Evolutionary conservation across 1,140 invertebrate genomes (phyloP), one percentile per base, ranked within the genome.

Genomic region (Notospermus geniculatus): DNA sequence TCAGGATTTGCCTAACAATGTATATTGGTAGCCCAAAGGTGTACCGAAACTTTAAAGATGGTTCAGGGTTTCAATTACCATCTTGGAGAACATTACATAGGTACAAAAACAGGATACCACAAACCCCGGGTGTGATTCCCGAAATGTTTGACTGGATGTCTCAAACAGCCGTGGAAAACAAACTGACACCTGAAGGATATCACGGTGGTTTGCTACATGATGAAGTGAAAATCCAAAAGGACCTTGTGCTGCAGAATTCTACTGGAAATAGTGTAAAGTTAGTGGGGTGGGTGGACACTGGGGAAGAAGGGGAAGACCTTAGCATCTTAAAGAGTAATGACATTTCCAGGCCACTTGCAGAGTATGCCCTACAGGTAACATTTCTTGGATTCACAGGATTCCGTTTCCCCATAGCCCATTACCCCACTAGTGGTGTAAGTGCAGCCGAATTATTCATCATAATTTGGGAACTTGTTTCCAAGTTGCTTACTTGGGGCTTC

Each of bases 341-440:
- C 39, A 43, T 11, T 13, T 11, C 11, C 11, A 11, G 19, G 19
- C 19, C 39, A 43, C 19, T 43, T 11, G 39, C 39, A 13, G 11
- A 11, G 39, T 19, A 43, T 19, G 39, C 19, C 11, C 19, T 43
- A 19, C 39, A 43, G 19, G 11, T 43, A 11, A 19, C 11, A 43
- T 43, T 43, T 43, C 11, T 43, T 43, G 39, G 39, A 43, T 43
- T 43, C 19, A 43, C 39, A 43, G 39, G 39, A 43, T 43, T 43
- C 39, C 39, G 39, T 19, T 43, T 43, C 19, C 39, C 39, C 19
- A 43, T 43, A 11, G 11, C 11, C 39, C 39, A 43, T 19, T 43
- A 13, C 19, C 39, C 39, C 11, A 43, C 39, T 13, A 43, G 19
- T 11, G 11, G 19, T 13, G 39, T 19, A 43, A 13, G 11, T 13